These are phyloP conservation scores for Xiphias gladius DNA, from an alignment of 2,113 vertebrate genomes.

Conservation along the genomic window DNA sequence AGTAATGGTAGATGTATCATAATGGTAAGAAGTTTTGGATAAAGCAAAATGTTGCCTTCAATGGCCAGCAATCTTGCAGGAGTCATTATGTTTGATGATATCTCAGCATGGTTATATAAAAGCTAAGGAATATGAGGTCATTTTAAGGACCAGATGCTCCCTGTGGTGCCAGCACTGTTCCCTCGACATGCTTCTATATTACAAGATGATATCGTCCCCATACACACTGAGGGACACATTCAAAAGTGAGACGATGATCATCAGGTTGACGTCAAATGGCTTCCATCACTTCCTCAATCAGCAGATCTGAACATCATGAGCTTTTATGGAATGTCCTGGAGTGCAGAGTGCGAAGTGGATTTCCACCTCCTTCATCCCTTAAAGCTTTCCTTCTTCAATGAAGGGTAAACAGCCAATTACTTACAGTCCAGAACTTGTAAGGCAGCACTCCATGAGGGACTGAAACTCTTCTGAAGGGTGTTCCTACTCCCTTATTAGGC, in stretches of 20 bases:
- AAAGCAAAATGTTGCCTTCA: conserved; percentile 61
- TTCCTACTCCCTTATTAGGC: conserved; percentile 65
- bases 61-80: conserved; percentile 59
- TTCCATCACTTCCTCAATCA: conserved; percentile 70
- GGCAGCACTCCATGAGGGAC: conserved; percentile 59
- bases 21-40: conserved; percentile 35
- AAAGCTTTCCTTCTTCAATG: conserved; percentile 73
- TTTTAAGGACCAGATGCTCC: conserved; percentile 56
- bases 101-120: conserved; percentile 62
- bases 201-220: conserved; percentile 53
- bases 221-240: conserved; percentile 58
- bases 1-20: conserved; percentile 15
- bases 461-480: conserved; percentile 56
- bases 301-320: conserved; percentile 65
- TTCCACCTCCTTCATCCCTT: conserved; percentile 73
- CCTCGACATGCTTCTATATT: conserved; percentile 44
- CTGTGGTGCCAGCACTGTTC: conserved; percentile 51
- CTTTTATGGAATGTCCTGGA: conserved; percentile 72
- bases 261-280: conserved; percentile 67
- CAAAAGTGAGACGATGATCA: conserved; percentile 63
- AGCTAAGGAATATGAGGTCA: conserved; percentile 66
- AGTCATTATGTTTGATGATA: conserved; percentile 61
- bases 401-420: conserved; percentile 79
- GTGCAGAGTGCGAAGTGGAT: conserved; percentile 65
- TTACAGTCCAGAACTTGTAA: conserved; percentile 71